Evolutionary conservation across 2,888 invertebrate genomes (phyloP).

Genomic region (Hydropsyche betteni): DNA sequence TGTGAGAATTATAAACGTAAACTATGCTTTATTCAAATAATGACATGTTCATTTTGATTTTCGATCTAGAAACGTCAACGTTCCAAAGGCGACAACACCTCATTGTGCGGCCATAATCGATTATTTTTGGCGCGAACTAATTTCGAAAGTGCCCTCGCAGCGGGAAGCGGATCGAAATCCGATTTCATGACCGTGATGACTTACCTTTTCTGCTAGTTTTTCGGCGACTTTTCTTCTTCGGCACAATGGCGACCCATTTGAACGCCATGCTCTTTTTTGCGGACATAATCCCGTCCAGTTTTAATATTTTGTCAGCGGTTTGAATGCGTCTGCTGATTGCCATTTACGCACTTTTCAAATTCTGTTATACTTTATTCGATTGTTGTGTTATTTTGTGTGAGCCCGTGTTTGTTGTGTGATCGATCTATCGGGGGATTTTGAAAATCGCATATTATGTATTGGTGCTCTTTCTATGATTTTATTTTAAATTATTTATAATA

Average conservation of each 20-base stretch:
- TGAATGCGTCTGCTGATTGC: slow-evolving; percentile 47
- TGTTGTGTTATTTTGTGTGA: slow-evolving; percentile 34
- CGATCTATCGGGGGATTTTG: not conserved
- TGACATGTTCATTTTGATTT: too few species aligned
- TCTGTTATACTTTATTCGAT: slow-evolving; percentile 39
- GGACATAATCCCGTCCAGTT: slow-evolving; percentile 39
- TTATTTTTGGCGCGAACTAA: slow-evolving; percentile 13
- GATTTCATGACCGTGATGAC: not conserved
- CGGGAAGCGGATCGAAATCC: slow-evolving; percentile 19
- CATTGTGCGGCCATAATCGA: not conserved
- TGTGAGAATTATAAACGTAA: too few species aligned
- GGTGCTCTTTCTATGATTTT: slow-evolving; percentile 14
- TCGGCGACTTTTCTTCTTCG: too few species aligned
- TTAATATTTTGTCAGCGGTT: slow-evolving; percentile 50
- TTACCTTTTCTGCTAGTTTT: too few species aligned
- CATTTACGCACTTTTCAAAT: slow-evolving; percentile 43
- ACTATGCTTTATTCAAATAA: too few species aligned
- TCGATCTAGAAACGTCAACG: too few species aligned
- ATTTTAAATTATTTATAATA: too few species aligned
- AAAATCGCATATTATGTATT: not conserved
- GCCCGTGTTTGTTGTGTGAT: not conserved
- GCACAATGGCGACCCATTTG: too few species aligned
- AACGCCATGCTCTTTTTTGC: too few species aligned
- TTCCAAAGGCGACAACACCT: too few species aligned
- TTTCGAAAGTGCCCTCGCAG: slow-evolving; percentile 11